Percentiles rank a stretch among this genome's conserved stretches.
Conservation (phyloP, 2,113 vertebrate species). For the Gymnogyps californianus region DNA sequence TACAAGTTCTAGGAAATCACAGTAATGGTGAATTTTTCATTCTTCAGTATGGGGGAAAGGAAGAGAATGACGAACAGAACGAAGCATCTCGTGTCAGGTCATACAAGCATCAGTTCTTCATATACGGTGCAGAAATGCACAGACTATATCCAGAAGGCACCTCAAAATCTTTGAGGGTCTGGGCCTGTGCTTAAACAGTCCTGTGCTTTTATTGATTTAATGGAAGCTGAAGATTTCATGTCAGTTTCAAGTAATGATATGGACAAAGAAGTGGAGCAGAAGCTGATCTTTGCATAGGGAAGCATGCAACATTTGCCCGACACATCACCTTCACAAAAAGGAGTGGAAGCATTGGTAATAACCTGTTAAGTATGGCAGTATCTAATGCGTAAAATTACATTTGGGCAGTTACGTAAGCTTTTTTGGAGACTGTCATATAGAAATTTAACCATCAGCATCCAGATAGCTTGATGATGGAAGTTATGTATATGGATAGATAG, state of each 20-base stretch:
- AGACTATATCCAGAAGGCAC: background rate
- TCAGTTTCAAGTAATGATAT: background rate
- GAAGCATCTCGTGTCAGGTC: background rate
- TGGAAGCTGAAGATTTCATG: background rate
- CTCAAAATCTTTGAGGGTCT: background rate
- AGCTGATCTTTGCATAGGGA: background rate
- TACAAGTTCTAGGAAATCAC: background rate
- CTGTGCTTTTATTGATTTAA: background rate
- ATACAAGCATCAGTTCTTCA: background rate
- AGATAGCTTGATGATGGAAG: background rate
- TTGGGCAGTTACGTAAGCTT: background rate
- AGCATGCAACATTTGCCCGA: background rate
- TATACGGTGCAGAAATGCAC: background rate
- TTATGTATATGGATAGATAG: background rate
- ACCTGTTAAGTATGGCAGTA: background rate
- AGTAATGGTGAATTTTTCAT: background rate
- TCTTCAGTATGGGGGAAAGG: background rate
- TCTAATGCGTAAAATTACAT: background rate
- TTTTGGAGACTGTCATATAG: background rate
- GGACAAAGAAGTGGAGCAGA: background rate
- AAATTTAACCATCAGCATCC: background rate
- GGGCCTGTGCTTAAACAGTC: background rate
- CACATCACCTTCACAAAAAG: background rate
- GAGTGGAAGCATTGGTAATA: background rate
- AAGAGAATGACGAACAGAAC: background rate